These are phyloP conservation scores for Troglohyphantes excavatus DNA, from an alignment of 2,888 invertebrate species.

Conservation along the genomic window DNA sequence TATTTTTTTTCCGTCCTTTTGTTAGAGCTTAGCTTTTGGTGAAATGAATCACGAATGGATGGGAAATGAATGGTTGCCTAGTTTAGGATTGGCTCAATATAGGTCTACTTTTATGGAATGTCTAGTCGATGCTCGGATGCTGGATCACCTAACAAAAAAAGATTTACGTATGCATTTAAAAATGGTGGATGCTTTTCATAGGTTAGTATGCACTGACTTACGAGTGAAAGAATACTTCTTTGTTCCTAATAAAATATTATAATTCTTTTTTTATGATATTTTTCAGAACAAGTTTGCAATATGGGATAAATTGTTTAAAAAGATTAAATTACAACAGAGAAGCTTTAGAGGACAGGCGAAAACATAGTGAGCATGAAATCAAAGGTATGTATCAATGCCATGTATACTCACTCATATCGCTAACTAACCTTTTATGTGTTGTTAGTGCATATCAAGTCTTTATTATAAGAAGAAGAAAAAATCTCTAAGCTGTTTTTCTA, in stretches of 20 bases:
- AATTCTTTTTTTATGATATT: not conserved
- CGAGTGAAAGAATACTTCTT: not conserved
- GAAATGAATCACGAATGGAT: slow-evolving; percentile 99
- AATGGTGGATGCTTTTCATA: slow-evolving; percentile 99
- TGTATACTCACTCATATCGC: too few relatives aligned
- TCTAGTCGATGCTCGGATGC: slow-evolving; percentile 98
- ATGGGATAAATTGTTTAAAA: slow-evolving; percentile 98
- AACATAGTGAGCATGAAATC: slow-evolving; percentile 91
- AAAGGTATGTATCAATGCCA: slow-evolving; percentile 84
- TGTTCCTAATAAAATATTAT: too few relatives aligned
- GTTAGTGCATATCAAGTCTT: too few relatives aligned
- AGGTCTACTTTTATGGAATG: slow-evolving; percentile 99
- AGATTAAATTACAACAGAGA: slow-evolving; percentile 96
- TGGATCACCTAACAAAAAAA: slow-evolving; percentile 98
- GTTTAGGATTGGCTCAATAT: slow-evolving; percentile 97
- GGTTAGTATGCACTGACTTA: slow-evolving; percentile 83
- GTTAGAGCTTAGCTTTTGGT: slow-evolving; percentile 91
- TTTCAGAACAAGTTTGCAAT: slow-evolving; percentile 92
- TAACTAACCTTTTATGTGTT: too few relatives aligned
- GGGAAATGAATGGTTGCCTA: slow-evolving; percentile 99
- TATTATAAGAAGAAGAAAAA: too few relatives aligned
- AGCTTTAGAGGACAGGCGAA: slow-evolving; percentile 94
- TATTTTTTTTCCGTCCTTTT: slow-evolving; percentile 2
- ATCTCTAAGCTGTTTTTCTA: too few relatives aligned
- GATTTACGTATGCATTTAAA: slow-evolving; percentile 98